Conservation (phyloP, 2,797 vertebrate genomes). For the Rallus crepitans region DNA sequence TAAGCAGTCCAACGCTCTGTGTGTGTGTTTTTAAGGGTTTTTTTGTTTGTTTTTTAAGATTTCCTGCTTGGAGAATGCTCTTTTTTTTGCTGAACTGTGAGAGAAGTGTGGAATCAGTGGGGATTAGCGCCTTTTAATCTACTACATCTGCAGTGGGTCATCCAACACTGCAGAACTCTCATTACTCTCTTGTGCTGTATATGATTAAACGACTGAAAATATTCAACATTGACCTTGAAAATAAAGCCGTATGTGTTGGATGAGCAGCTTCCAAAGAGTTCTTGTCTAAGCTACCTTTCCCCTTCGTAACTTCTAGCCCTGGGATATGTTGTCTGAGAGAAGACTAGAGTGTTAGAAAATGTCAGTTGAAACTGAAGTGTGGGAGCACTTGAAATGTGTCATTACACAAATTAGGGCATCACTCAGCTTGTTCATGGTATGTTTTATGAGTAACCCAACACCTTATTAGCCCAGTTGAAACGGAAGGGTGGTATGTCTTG, state of each 20-base stretch:
- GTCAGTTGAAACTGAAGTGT: not conserved
- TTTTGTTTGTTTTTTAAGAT: not conserved
- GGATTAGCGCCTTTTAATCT: conserved; percentile 86
- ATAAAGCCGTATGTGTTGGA: conserved; percentile 69
- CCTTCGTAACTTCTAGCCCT: conserved; percentile 5
- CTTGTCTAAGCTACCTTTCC: conserved; percentile 48
- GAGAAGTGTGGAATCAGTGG: conserved; percentile 64
- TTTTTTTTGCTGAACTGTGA: conserved; percentile 67
- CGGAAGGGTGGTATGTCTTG: not conserved
- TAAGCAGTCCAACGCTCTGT: conserved; percentile 8
- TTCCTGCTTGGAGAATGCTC: conserved; percentile 62
- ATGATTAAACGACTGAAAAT: conserved; percentile 71
- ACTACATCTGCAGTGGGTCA: conserved; percentile 81
- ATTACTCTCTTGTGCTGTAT: conserved; percentile 65
- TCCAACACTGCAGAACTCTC: conserved; percentile 49
- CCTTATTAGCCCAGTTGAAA: not conserved
- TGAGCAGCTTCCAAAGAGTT: conserved; percentile 64
- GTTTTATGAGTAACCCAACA: not conserved
- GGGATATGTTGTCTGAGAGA: not conserved
- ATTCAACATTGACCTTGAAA: conserved; percentile 68
- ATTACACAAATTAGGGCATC: not conserved
- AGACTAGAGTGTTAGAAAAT: not conserved
- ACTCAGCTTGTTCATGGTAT: not conserved
- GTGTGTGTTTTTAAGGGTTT: too few relatives aligned
- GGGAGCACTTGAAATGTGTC: conserved; percentile 13